These are phyloP conservation scores for Lynx canadensis DNA, from an alignment of 2,113 vertebrate species.

Conservation along the genomic window DNA sequence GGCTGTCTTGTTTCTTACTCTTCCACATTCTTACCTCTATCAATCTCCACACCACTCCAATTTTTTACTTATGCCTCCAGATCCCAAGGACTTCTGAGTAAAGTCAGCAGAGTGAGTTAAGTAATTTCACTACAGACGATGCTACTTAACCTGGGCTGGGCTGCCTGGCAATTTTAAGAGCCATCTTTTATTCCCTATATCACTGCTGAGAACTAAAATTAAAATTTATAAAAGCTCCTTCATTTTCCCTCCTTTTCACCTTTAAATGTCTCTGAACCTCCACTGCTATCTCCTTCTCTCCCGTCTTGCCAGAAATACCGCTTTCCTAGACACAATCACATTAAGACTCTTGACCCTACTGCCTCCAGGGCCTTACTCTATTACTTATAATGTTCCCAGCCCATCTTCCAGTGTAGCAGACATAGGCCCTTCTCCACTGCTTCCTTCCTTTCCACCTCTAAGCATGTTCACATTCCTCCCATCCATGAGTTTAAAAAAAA, in stretches of 20 bases:
- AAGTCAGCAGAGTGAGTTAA: background rate
- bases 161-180: slow-evolving; percentile 33
- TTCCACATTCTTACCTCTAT: background rate
- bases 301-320: background rate
- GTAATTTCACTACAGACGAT: background rate
- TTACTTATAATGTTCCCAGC: background rate
- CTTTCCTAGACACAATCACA: background rate
- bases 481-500: background rate
- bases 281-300: background rate
- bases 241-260: background rate
- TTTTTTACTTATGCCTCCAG: background rate
- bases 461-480: background rate
- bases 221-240: background rate
- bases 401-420: background rate
- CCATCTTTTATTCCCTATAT: background rate
- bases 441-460: background rate
- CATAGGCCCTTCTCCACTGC: background rate
- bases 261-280: slow-evolving; percentile 5
- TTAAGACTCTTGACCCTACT: background rate
- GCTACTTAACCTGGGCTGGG: background rate
- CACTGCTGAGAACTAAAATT: background rate
- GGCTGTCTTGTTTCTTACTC: background rate
- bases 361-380: background rate
- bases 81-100: slow-evolving; percentile 18
- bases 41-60: background rate